Conservation (phyloP, 2,797 vertebrate species). For the Lerista edwardsae region DNA sequence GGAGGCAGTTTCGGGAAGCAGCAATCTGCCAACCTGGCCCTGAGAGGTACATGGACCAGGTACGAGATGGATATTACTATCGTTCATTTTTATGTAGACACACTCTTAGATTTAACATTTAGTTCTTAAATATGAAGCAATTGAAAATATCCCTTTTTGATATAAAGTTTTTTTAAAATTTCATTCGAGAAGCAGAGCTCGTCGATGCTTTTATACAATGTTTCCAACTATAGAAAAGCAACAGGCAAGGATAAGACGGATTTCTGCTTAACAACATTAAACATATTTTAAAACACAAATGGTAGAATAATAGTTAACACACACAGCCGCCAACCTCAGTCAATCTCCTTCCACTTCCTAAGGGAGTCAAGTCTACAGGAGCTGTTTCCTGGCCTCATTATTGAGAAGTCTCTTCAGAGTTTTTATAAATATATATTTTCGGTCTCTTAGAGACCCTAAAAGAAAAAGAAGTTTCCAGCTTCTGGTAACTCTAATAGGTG, state of each 20-base stretch:
- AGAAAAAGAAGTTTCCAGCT: slow-evolving; percentile 10
- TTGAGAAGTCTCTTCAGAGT: slow-evolving; percentile 6
- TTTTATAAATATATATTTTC: slow-evolving; percentile 14
- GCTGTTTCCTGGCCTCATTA: neutral
- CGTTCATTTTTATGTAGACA: neutral
- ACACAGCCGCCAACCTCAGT: neutral
- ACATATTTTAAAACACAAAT: slow-evolving; percentile 8
- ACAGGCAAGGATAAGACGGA: slow-evolving; percentile 6
- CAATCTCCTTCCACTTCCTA: neutral
- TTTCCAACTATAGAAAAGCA: slow-evolving; percentile 29
- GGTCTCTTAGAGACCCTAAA: slow-evolving; percentile 26
- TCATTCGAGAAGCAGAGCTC: neutral
- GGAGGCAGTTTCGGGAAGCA: too few species aligned
- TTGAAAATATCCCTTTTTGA: neutral
- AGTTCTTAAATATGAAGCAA: neutral
- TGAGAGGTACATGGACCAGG: too few species aligned
- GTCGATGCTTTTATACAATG: slow-evolving; percentile 6
- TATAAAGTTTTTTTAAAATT: slow-evolving; percentile 1
- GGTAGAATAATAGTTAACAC: neutral
- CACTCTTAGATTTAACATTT: neutral
- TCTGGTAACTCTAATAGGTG: slow-evolving; percentile 41
- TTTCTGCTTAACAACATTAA: slow-evolving; percentile 16
- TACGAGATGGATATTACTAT: neutral
- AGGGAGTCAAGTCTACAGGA: slow-evolving; percentile 6
- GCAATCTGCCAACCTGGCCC: too few species aligned